Conservation (phyloP, 2,888 invertebrate genomes). For the Lapara coniferarum region DNA sequence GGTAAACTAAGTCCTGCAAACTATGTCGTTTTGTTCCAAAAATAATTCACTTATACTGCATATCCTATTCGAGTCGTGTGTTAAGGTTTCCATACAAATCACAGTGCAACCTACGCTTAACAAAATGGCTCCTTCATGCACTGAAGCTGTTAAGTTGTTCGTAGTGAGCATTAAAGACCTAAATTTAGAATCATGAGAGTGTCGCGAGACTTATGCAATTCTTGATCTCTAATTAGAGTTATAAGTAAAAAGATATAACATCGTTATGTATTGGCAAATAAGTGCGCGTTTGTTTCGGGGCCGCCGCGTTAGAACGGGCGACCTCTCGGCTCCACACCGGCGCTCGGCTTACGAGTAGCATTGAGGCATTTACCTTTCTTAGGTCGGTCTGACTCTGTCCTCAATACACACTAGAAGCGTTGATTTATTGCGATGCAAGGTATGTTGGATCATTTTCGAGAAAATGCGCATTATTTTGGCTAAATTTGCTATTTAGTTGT, state of each 20-base stretch:
- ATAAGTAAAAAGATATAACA: conserved; percentile 29
- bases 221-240: not conserved
- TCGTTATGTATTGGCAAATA: conserved; percentile 71
- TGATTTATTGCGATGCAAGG: conserved; percentile 77
- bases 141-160: too few relatives aligned
- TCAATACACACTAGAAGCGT: conserved; percentile 74
- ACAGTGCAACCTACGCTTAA: too few relatives aligned
- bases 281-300: conserved; percentile 75
- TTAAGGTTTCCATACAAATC: too few relatives aligned
- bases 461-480: conserved; percentile 69
- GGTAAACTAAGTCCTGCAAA: too few relatives aligned
- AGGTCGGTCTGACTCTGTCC: conserved; percentile 71
- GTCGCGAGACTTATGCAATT: not conserved
- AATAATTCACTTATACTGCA: too few relatives aligned
- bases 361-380: conserved; percentile 82
- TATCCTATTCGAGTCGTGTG: too few relatives aligned
- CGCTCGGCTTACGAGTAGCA: conserved; percentile 65
- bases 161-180: too few relatives aligned
- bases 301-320: conserved; percentile 73
- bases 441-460: conserved; percentile 68
- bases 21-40: too few relatives aligned
- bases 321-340: conserved; percentile 67
- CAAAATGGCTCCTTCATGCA: too few relatives aligned
- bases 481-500: conserved; percentile 45
- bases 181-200: not conserved